Evolutionary conservation across 2,113 vertebrate species (phyloP).

Genomic region (Axis porcinus): DNA sequence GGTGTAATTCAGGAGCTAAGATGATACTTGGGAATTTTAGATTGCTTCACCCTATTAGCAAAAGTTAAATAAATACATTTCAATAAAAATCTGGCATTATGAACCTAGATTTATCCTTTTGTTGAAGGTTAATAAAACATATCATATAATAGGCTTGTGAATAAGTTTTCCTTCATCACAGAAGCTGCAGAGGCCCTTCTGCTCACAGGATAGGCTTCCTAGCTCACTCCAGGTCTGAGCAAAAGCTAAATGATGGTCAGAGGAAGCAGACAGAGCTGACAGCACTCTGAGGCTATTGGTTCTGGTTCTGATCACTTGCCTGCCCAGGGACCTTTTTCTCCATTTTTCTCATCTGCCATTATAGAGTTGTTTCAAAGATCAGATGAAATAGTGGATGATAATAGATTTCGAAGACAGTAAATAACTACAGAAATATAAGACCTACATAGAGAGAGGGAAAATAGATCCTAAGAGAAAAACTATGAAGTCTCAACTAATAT

Average conservation of each 20-base stretch:
- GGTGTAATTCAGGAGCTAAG: background rate
- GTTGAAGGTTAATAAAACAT: background rate
- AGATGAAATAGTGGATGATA: background rate
- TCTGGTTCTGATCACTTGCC: too few relatives aligned
- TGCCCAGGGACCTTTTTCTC: background rate
- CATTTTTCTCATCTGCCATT: background rate
- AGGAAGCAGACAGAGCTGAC: background rate
- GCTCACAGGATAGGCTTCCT: background rate
- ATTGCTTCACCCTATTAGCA: background rate
- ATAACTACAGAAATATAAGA: background rate
- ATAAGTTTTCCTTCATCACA: background rate
- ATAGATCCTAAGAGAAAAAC: background rate
- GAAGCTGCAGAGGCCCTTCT: background rate
- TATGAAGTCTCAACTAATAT: background rate
- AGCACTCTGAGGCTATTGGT: background rate
- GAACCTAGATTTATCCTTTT: background rate
- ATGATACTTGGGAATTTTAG: background rate
- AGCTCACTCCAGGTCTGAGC: background rate
- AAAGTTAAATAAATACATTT: slow-evolving; percentile 4
- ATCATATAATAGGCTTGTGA: background rate
- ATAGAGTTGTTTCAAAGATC: background rate
- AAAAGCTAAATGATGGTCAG: background rate
- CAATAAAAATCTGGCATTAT: background rate
- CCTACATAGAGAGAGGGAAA: background rate
- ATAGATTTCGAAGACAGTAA: background rate